A percentile compares a stretch with the other conserved stretches of the same genome.
Evolutionary conservation across 2,797 vertebrate species (phyloP).

Genomic region (Neoniphon sammara): DNA sequence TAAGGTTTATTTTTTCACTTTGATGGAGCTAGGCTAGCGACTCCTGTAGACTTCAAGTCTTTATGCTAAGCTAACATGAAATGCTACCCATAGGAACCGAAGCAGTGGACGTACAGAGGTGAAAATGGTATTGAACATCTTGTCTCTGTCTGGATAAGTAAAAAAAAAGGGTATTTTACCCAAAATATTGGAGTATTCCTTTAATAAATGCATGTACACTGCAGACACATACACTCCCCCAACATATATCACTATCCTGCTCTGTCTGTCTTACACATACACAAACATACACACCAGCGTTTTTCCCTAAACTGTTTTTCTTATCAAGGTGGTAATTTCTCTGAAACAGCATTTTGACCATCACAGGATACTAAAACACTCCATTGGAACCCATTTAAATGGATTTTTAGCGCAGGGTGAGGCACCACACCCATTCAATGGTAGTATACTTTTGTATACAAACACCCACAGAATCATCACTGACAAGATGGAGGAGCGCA

Average conservation of each 20-base stretch:
- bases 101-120: too few relatives aligned
- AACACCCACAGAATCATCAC: constrained; percentile 17
- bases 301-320: constrained; percentile 10
- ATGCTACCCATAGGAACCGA: too few relatives aligned
- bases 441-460: not conserved
- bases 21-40: too few relatives aligned
- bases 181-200: too few relatives aligned
- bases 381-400: constrained; percentile 24
- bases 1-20: too few relatives aligned
- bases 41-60: too few relatives aligned
- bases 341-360: constrained; percentile 9
- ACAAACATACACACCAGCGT: too few relatives aligned
- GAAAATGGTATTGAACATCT: too few relatives aligned
- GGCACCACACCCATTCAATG: constrained; percentile 26
- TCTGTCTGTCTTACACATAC: too few relatives aligned
- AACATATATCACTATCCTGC: not conserved
- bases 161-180: too few relatives aligned
- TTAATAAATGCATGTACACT: not conserved
- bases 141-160: too few relatives aligned
- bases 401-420: constrained; percentile 27
- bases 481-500: constrained; percentile 52
- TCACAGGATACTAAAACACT: constrained; percentile 1
- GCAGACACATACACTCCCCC: not conserved
- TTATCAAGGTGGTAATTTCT: not conserved
- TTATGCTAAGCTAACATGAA: too few relatives aligned